phyloP scores from a whole-genome alignment of 2,888 invertebrate genomes.

The Pandemis cinnamomeana region DNA sequence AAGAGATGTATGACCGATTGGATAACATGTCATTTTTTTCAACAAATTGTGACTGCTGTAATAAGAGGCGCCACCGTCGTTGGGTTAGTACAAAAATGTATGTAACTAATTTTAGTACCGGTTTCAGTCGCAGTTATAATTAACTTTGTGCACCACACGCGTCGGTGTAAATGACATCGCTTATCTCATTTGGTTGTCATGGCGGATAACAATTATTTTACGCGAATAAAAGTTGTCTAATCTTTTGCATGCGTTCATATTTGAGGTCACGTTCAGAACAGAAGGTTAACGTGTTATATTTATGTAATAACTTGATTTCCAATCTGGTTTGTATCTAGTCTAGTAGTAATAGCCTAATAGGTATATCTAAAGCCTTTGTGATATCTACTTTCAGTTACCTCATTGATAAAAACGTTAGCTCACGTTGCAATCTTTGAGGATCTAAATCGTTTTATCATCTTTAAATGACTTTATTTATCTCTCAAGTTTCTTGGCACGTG shows the following conservation, averaged over 20 bases:
- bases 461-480: neutral
- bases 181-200: slow-evolving; percentile 26
- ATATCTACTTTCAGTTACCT: slow-evolving; percentile 10
- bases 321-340: slow-evolving; percentile 5
- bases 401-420: slow-evolving; percentile 24
- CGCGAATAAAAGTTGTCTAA: slow-evolving; percentile 15
- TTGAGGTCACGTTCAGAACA: slow-evolving; percentile 14
- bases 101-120: neutral
- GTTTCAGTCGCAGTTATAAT: neutral
- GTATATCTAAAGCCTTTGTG: neutral
- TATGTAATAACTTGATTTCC: slow-evolving; percentile 6
- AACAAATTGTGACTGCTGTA: slow-evolving; percentile 40
- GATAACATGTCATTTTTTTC: slow-evolving; percentile 41
- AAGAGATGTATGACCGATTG: slow-evolving; percentile 54
- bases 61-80: slow-evolving; percentile 45
- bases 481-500: neutral
- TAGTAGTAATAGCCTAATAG: neutral
- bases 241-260: slow-evolving; percentile 5
- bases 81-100: slow-evolving; percentile 21
- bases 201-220: slow-evolving; percentile 12
- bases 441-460: slow-evolving; percentile 1
- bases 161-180: slow-evolving; percentile 8
- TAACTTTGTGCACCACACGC: slow-evolving; percentile 7
- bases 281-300: slow-evolving; percentile 25
- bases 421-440: neutral